Conservation (phyloP, 2,113 vertebrate genomes). For the Tyrannus savana region DNA sequence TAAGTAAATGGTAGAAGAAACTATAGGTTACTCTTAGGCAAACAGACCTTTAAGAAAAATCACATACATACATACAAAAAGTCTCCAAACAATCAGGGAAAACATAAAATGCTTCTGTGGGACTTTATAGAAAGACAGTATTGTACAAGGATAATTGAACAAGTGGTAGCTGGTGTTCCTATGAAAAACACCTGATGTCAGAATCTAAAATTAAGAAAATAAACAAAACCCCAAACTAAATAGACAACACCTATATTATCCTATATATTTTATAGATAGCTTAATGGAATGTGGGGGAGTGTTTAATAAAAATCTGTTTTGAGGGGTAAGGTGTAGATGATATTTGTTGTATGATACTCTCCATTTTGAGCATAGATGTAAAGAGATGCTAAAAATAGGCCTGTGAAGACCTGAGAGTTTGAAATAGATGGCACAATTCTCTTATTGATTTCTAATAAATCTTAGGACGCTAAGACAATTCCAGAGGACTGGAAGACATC, state of each 20-base stretch:
- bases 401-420: not conserved
- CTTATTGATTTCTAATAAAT: conserved; percentile 17
- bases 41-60: not conserved
- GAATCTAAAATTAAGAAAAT: not conserved
- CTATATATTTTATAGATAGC: not conserved
- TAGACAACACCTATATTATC: not conserved
- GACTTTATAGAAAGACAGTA: not conserved
- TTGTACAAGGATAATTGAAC: not conserved
- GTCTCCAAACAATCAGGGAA: not conserved
- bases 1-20: not conserved
- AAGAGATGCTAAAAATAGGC: conserved; percentile 2
- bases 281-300: not conserved
- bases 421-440: not conserved
- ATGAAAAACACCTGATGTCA: not conserved
- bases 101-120: not conserved
- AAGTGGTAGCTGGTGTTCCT: not conserved
- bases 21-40: not conserved
- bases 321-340: not conserved
- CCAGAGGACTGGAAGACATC: not conserved
- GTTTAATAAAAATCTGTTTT: not conserved
- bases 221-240: not conserved
- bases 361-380: not conserved
- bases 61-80: not conserved
- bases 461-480: not conserved
- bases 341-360: not conserved